phyloP scores from a whole-genome alignment of 2,888 invertebrate species.

The Dascillus cervinus region DNA sequence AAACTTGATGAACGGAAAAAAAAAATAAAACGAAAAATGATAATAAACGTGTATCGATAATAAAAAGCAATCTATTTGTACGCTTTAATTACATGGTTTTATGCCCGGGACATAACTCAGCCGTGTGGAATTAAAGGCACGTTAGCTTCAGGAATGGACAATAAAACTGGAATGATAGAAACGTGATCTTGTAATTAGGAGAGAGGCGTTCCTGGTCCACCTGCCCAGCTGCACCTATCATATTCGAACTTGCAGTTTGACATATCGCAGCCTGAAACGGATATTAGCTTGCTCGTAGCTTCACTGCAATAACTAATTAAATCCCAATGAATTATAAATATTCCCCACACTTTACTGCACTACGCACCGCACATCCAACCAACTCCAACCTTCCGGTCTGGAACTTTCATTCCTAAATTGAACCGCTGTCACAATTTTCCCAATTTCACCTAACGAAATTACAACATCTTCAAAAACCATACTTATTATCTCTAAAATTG shows the following conservation, averaged over 20 bases:
- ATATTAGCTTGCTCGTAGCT: too few relatives aligned
- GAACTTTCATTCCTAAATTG: too few relatives aligned
- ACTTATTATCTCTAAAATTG: too few relatives aligned
- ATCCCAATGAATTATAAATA: too few relatives aligned
- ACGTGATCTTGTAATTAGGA: slow-evolving; percentile 37
- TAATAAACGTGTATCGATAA: slow-evolving; percentile 23
- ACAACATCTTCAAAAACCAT: too few relatives aligned
- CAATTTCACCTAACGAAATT: too few relatives aligned
- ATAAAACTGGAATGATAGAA: slow-evolving; percentile 38
- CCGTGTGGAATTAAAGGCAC: slow-evolving; percentile 21
- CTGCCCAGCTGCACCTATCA: slow-evolving; percentile 27
- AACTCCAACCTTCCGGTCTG: too few relatives aligned
- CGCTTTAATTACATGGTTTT: slow-evolving; percentile 30
- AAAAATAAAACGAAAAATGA: slow-evolving; percentile 11
- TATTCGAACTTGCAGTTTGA: slow-evolving; percentile 16
- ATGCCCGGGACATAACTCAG: slow-evolving; percentile 24
- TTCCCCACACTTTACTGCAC: too few relatives aligned
- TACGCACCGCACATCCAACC: too few relatives aligned
- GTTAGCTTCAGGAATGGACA: slow-evolving; percentile 29
- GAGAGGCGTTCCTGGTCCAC: slow-evolving; percentile 31
- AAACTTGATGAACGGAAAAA: too few relatives aligned
- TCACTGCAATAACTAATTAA: too few relatives aligned
- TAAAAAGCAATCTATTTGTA: slow-evolving; percentile 31
- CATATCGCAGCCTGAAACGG: slow-evolving; percentile 16
- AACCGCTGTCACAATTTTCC: too few relatives aligned